Evolutionary conservation across 2,113 vertebrate genomes (phyloP).

Genomic region (Cromileptes altivelis): DNA sequence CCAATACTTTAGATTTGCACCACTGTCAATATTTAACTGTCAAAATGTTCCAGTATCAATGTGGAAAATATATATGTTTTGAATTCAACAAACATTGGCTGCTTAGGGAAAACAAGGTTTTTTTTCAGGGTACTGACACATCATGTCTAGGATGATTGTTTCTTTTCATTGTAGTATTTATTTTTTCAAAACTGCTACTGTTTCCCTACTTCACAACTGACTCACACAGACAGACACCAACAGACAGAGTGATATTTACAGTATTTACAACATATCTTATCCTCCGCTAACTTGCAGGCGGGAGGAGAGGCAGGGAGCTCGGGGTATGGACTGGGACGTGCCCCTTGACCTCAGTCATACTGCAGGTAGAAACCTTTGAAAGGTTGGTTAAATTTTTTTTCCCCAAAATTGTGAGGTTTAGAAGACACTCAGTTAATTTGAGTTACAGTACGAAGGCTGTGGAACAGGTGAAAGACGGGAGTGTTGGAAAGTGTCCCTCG

Average conservation of each 20-base stretch:
- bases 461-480: background rate
- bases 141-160: conserved; percentile 23
- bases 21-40: background rate
- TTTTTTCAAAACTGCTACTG: conserved; percentile 59
- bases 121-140: conserved; percentile 11
- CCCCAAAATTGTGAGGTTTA: conserved; percentile 26
- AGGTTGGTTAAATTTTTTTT: conserved; percentile 2
- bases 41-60: conserved; percentile 20
- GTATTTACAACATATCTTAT: conserved; percentile 61
- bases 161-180: conserved; percentile 43
- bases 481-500: background rate
- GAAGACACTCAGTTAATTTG: conserved; percentile 13
- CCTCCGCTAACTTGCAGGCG: conserved; percentile 33
- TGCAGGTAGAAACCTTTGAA: conserved; percentile 35
- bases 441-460: conserved; percentile 42
- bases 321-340: background rate
- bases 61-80: conserved; percentile 8
- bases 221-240: conserved; percentile 67
- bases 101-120: conserved; percentile 30
- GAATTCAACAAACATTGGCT: background rate
- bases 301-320: conserved; percentile 24
- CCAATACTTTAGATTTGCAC: background rate
- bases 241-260: conserved; percentile 68
- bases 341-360: conserved; percentile 23
- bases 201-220: conserved; percentile 74